Base-by-base conservation (phyloP, 2,113 vertebrate genomes). In the Bubalus kerabau region DNA sequence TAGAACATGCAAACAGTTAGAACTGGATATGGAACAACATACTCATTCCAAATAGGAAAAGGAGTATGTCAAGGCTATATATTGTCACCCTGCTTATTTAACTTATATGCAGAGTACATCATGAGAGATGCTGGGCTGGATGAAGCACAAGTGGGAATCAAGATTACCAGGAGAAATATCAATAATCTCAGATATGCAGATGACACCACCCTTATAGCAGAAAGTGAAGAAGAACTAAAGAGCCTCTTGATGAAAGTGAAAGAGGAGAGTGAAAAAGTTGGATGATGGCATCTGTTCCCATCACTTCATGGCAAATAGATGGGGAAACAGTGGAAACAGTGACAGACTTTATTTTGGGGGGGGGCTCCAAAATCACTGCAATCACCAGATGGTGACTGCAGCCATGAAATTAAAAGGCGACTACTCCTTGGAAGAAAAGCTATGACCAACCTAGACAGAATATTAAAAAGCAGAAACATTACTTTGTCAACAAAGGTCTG, bases 21-120 rank as follows among this genome's bases (percentile, higher is more conserved):
- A 71, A 71, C n/a, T 71, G 32, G 16, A n/a, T 3, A 19, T 17
- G 4, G 64, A 36, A 71, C n/a, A 71, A 36, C 64, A 67, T 19
- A 67, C 64, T 36, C 8, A 9, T 11, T 67, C 64, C 32, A 36
- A 67, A 67, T 36, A 67, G 64, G n/a, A 36, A 36, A 21, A 21
- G 64, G 8, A 67, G 8, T 36, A 36, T 0, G 0, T 36, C 64
- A 67, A 36, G 17, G 4, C n/a, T 67, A 1, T 36, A 67, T 36
- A 36, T 21, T 36, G 17, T 21, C 64, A 36, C 1, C n/a, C 9
- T 67, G 4, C n/a, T 67, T 67, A 21, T 36, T 67, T 36, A 67
- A 67, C 32, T 21, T 36, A 21, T 21, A 36, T 36, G 32, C 2
- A 36, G 17, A 36, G 32, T 21, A 67, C 17, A 36, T 36, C 32